phyloP scores from a whole-genome alignment of 2,113 vertebrate genomes.

The Phalacrocorax carbo region DNA sequence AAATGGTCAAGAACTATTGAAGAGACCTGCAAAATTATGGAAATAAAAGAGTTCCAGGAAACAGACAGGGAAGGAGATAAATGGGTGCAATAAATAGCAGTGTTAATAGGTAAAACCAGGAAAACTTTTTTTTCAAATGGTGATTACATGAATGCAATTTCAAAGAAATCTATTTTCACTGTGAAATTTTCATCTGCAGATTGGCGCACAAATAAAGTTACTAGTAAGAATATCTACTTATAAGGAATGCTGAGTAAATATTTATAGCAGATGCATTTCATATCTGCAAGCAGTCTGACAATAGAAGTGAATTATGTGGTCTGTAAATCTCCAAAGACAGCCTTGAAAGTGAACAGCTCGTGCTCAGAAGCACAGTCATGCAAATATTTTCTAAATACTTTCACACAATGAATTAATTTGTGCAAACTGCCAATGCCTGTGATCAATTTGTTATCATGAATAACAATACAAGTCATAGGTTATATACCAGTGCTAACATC shows the following conservation, averaged over 20 bases:
- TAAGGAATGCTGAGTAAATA: background rate
- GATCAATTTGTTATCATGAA: slow-evolving; percentile 7
- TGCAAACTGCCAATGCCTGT: background rate
- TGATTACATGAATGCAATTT: background rate
- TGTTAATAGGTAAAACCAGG: background rate
- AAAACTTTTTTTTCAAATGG: background rate
- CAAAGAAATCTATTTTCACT: background rate
- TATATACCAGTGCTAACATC: background rate
- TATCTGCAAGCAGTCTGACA: background rate
- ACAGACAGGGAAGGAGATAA: background rate
- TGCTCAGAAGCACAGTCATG: background rate
- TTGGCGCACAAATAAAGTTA: background rate
- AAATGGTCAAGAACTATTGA: background rate
- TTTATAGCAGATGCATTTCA: background rate
- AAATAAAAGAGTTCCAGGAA: background rate
- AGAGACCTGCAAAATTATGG: background rate
- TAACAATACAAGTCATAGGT: background rate
- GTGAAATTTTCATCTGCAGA: background rate
- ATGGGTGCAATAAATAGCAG: background rate
- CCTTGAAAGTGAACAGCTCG: background rate
- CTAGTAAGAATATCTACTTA: background rate
- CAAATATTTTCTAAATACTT: background rate
- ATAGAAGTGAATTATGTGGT: background rate
- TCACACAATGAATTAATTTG: background rate
- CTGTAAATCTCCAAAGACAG: background rate